phyloP scores from a whole-genome alignment of 2,888 invertebrate species.

The Tenthredo notha region DNA sequence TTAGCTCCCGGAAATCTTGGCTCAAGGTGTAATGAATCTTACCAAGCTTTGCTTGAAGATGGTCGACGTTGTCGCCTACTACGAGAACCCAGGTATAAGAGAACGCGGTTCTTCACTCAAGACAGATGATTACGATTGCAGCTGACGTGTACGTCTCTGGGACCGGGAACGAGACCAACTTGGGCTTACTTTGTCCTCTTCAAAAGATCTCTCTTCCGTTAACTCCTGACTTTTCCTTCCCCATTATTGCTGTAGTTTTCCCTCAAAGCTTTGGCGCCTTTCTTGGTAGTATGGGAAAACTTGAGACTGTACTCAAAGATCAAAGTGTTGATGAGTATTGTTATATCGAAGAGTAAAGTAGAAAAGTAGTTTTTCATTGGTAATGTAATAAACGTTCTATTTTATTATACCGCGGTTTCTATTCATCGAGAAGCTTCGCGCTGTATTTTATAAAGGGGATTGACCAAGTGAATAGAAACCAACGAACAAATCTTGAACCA shows the following conservation, averaged over 20 bases:
- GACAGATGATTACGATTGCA: conserved; percentile 48
- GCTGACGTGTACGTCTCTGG: conserved; percentile 39
- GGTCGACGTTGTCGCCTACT: not conserved
- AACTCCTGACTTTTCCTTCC: conserved; percentile 32
- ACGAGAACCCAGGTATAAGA: not conserved
- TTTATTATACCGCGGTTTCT: not conserved
- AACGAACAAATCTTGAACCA: conserved; percentile 38
- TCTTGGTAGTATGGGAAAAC: not conserved
- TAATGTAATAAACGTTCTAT: conserved; percentile 7
- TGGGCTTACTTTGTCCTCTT: conserved; percentile 27
- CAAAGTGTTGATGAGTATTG: conserved; percentile 14
- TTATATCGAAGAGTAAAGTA: not conserved
- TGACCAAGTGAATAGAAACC: conserved; percentile 4
- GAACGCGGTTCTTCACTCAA: conserved; percentile 25
- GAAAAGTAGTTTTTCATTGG: not conserved
- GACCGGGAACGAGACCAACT: not conserved
- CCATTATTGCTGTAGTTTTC: conserved; percentile 47
- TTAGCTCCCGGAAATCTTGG: not conserved
- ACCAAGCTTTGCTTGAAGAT: not conserved
- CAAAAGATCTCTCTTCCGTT: conserved; percentile 13
- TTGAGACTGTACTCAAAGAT: not conserved
- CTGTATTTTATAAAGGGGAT: conserved; percentile 5
- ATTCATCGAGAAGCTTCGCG: not conserved
- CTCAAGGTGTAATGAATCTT: conserved; percentile 17
- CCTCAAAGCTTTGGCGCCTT: not conserved